Evolutionary conservation across 2,888 invertebrate genomes (phyloP).

Genomic region (Drosophila cognata): DNA sequence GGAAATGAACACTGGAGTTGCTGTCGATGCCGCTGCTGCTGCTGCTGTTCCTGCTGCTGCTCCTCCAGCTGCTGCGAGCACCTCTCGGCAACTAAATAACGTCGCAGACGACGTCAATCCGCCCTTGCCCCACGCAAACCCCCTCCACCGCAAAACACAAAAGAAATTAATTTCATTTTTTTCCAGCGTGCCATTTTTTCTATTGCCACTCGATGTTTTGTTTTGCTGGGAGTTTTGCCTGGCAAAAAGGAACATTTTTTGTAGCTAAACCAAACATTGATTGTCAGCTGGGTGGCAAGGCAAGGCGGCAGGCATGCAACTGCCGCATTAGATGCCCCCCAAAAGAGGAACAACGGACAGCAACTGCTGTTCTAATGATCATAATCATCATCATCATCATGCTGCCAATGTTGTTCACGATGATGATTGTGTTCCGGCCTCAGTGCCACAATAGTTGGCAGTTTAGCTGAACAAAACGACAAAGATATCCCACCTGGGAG

Average conservation of each 20-base stretch:
- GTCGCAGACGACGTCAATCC: constrained; percentile 33
- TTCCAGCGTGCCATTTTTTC: constrained; percentile 45
- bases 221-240: constrained; percentile 53
- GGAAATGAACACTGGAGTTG: constrained; percentile 77
- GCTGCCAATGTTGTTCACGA: constrained; percentile 10
- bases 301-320: constrained; percentile 1
- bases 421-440: constrained; percentile 37
- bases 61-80: constrained; percentile 25
- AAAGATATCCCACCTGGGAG: constrained; percentile 8
- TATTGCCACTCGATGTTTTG: constrained; percentile 71
- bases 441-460: constrained; percentile 40
- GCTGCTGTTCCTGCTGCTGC: constrained; percentile 18
- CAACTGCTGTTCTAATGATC: constrained; percentile 28
- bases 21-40: constrained; percentile 30
- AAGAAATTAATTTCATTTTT: constrained; percentile 85
- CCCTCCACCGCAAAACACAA: constrained; percentile 74
- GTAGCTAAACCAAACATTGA: constrained; percentile 79
- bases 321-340: constrained; percentile 16
- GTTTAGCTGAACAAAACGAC: constrained; percentile 32
- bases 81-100: constrained; percentile 51
- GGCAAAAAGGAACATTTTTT: constrained; percentile 61
- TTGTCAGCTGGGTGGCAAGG: constrained; percentile 67
- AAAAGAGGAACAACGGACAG: constrained; percentile 15
- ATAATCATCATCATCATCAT: constrained; percentile 14
- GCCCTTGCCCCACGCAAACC: background rate